Conservation (phyloP, 92 coral and sea anemone genomes). For the Epizoanthus stellaris region DNA sequence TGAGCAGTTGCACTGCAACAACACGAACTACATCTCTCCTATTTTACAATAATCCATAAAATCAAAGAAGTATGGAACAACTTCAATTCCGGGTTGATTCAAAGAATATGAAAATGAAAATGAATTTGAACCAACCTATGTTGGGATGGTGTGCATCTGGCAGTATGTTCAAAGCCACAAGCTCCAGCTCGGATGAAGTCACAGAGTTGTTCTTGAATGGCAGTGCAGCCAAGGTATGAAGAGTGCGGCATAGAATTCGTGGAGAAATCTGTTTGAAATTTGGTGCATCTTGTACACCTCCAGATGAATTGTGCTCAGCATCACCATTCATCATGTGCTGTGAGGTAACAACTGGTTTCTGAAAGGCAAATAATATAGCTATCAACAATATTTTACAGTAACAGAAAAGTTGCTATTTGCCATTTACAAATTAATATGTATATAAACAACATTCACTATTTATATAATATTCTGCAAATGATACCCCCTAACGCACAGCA, state of each 20-base stretch:
- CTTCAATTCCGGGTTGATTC: background rate
- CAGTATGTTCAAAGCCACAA: slow-evolving; percentile 64
- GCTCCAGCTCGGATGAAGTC: slow-evolving; percentile 53
- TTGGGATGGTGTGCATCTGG: slow-evolving; percentile 84
- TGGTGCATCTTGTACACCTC: slow-evolving; percentile 45
- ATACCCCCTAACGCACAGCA: too few relatives aligned
- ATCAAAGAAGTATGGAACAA: too few relatives aligned
- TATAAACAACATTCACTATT: too few relatives aligned
- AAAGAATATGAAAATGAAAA: background rate
- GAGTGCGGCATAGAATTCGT: slow-evolving; percentile 64
- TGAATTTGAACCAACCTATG: slow-evolving; percentile 60
- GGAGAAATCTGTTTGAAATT: slow-evolving; percentile 52
- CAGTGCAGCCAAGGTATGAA: slow-evolving; percentile 60
- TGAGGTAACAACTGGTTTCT: background rate
- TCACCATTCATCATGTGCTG: slow-evolving; percentile 68
- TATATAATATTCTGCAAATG: too few relatives aligned
- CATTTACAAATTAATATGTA: too few relatives aligned
- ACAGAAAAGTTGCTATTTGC: background rate
- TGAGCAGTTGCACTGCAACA: too few relatives aligned
- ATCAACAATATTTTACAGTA: background rate
- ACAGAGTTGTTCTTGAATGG: slow-evolving; percentile 60
- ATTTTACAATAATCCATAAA: too few relatives aligned
- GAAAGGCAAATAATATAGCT: background rate
- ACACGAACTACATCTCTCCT: too few relatives aligned
- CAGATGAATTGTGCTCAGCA: slow-evolving; percentile 23